Conservation (phyloP, 2,113 vertebrate genomes). For the Peromyscus polionotus region DNA sequence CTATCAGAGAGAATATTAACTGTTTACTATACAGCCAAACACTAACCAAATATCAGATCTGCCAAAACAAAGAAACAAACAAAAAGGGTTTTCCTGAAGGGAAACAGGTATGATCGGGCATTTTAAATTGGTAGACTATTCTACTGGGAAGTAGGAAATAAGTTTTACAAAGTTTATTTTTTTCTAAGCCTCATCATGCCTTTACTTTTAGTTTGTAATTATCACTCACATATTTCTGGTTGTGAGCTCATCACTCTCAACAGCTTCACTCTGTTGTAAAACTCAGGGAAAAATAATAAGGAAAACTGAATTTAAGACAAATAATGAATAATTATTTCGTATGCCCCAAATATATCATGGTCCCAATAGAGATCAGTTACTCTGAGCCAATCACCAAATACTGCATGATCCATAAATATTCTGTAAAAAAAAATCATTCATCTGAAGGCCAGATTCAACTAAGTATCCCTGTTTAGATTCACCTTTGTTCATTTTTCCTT, state of each 20-base stretch:
- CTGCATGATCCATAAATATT: neutral
- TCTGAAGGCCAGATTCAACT: constrained; percentile 28
- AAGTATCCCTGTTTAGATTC: neutral
- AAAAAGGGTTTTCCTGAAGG: neutral
- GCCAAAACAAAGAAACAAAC: neutral
- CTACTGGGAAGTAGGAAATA: neutral
- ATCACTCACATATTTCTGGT: neutral
- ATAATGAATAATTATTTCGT: neutral
- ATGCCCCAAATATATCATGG: neutral
- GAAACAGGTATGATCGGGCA: neutral
- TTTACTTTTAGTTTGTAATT: neutral
- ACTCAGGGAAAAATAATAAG: constrained; percentile 4
- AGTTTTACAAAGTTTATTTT: neutral
- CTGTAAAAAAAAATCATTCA: constrained; percentile 39
- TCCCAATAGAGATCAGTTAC: neutral
- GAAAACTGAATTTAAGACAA: constrained; percentile 28
- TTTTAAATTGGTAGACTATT: neutral
- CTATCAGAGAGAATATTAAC: neutral
- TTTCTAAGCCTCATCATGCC: neutral
- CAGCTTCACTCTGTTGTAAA: neutral
- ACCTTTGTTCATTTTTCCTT: constrained; percentile 15
- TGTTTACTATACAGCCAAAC: neutral
- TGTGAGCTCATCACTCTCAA: neutral
- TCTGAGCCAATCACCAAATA: neutral
- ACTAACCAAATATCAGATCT: neutral